Conservation (phyloP, 2,797 vertebrate genomes). For the Macrochelys suwanniensis region DNA sequence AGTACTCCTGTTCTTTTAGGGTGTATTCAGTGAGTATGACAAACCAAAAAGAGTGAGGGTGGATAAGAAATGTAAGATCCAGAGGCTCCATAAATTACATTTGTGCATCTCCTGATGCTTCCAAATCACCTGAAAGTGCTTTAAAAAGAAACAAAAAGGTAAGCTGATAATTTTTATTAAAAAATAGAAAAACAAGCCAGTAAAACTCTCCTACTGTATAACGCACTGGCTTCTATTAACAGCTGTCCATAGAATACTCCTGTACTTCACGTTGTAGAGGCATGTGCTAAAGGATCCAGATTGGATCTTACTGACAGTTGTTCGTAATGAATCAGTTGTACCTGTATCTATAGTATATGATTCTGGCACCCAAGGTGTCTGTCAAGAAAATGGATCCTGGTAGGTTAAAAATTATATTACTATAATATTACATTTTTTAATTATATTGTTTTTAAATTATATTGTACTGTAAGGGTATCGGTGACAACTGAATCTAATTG, state of each 20-base stretch:
- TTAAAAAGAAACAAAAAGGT: background rate
- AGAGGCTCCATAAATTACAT: background rate
- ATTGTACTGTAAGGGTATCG: too few relatives aligned
- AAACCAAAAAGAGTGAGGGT: background rate
- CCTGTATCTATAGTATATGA: slow-evolving; percentile 41
- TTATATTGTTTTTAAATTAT: slow-evolving; percentile 15
- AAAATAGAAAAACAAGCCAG: background rate
- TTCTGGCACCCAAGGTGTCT: slow-evolving; percentile 26
- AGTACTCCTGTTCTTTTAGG: background rate
- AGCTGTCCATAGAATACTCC: background rate
- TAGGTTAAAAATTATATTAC: slow-evolving; percentile 51
- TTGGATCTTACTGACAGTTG: slow-evolving; percentile 3
- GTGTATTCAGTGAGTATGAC: background rate
- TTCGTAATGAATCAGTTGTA: slow-evolving; percentile 24
- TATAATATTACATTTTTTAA: background rate
- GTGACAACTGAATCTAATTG: too few relatives aligned
- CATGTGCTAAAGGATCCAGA: background rate
- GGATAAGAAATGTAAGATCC: background rate
- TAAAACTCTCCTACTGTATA: background rate
- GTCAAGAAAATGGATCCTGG: slow-evolving; percentile 50
- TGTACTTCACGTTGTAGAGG: background rate
- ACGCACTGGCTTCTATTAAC: background rate
- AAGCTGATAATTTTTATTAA: background rate
- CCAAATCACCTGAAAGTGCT: background rate
- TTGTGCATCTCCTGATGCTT: background rate